These are phyloP conservation scores for Chionomys nivalis DNA, from an alignment of 2,113 vertebrate species.

Conservation along the genomic window DNA sequence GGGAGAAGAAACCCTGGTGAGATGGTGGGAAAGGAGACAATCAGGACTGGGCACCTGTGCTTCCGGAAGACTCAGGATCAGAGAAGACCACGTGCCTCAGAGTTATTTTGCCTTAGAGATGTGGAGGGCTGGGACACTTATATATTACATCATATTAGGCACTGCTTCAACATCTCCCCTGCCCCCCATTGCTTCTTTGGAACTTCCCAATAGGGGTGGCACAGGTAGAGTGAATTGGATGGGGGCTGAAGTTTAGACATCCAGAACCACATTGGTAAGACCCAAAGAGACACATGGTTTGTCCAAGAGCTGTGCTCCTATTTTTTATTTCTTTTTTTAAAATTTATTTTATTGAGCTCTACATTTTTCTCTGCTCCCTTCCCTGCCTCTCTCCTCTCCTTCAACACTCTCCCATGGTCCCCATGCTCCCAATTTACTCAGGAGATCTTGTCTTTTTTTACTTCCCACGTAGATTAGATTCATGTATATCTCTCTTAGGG, in stretches of 20 bases:
- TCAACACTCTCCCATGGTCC: too few relatives aligned
- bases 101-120: neutral
- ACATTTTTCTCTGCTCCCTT: too few relatives aligned
- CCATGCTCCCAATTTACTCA: too few relatives aligned
- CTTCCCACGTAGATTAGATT: too few relatives aligned
- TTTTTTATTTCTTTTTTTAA: too few relatives aligned
- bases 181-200: neutral
- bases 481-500: too few relatives aligned
- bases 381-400: too few relatives aligned
- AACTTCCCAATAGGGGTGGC: neutral
- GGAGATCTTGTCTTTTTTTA: too few relatives aligned
- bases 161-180: neutral
- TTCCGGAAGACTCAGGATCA: neutral
- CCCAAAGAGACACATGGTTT: neutral
- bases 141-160: rapidly evolving
- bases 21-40: too few relatives aligned
- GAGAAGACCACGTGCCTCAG: neutral
- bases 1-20: neutral
- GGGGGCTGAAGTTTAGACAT: neutral
- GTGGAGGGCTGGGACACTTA: neutral
- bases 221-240: neutral
- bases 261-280: neutral
- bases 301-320: rapidly evolving
- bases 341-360: too few relatives aligned
- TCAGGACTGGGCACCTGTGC: neutral